These are phyloP conservation scores for Poeciliopsis infans DNA, from an alignment of 2,797 vertebrate species.

Conservation along the genomic window DNA sequence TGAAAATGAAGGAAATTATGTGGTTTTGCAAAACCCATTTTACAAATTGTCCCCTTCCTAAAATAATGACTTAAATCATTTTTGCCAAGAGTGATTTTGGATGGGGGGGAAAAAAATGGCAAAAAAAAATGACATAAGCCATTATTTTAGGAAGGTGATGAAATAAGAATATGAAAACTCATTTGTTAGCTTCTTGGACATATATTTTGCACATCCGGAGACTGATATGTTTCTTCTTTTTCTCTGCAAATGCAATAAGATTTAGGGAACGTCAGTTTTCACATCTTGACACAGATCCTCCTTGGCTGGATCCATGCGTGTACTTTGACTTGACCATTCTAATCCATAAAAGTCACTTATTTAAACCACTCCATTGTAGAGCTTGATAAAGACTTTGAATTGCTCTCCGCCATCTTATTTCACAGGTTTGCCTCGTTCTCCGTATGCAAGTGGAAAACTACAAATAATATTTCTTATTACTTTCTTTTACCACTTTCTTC, in stretches of 20 bases:
- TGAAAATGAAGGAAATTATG: not conserved
- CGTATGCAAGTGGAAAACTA: not conserved
- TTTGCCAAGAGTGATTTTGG: no score
- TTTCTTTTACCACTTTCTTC: not conserved
- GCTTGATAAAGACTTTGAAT: not conserved
- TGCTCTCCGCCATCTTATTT: not conserved
- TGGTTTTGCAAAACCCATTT: not conserved
- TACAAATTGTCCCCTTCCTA: not conserved
- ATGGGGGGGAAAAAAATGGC: no score
- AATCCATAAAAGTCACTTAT: not conserved
- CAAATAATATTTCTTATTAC: not conserved
- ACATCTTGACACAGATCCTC: not conserved
- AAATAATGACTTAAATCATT: no score
- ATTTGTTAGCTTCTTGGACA: not conserved
- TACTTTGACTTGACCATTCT: not conserved
- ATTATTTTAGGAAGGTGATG: no score
- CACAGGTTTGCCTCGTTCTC: not conserved
- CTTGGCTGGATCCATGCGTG: not conserved
- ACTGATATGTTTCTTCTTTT: not conserved
- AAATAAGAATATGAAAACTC: no score
- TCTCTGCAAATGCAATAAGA: not conserved
- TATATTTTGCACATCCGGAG: not conserved
- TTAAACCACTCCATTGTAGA: not conserved
- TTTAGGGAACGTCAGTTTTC: not conserved
- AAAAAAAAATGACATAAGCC: no score